Conservation (phyloP, 2,113 vertebrate genomes). For the Elgaria multicarinata region DNA sequence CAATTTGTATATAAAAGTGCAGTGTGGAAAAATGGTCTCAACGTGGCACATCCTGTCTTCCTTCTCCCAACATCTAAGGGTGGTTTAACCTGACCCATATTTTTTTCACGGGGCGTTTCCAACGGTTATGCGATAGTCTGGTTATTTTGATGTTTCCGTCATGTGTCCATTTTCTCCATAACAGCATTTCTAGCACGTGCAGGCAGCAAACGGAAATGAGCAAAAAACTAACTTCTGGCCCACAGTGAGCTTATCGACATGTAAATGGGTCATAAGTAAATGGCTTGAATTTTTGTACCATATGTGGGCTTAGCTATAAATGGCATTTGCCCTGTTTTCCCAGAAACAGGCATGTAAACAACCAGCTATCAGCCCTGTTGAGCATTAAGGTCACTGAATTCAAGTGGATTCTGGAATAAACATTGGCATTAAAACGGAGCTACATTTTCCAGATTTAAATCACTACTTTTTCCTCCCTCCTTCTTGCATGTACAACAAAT, state of each 20-base stretch:
- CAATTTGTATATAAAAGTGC: neutral
- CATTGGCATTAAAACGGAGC: neutral
- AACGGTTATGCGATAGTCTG: neutral
- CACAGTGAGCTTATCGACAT: neutral
- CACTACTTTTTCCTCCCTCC: neutral
- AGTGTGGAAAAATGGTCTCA: neutral
- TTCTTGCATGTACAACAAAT: too few species aligned
- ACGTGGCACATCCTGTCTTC: neutral
- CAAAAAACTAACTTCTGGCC: neutral
- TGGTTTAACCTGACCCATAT: neutral
- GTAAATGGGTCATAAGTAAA: neutral
- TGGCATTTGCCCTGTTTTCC: neutral
- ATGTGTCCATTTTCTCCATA: neutral
- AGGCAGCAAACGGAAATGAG: neutral
- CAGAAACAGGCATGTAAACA: accelerated
- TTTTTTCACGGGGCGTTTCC: neutral
- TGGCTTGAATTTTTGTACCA: neutral
- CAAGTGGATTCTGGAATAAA: neutral
- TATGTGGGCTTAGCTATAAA: neutral
- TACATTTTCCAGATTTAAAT: accelerated
- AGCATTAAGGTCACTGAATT: accelerated
- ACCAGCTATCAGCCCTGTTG: neutral
- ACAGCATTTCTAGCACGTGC: neutral
- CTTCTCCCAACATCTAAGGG: neutral
- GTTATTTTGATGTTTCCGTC: neutral